Percentiles rank a stretch among this genome's conserved stretches.
phyloP scores from a whole-genome alignment of 2,113 vertebrate species.

The Neodon shergylaensis region DNA sequence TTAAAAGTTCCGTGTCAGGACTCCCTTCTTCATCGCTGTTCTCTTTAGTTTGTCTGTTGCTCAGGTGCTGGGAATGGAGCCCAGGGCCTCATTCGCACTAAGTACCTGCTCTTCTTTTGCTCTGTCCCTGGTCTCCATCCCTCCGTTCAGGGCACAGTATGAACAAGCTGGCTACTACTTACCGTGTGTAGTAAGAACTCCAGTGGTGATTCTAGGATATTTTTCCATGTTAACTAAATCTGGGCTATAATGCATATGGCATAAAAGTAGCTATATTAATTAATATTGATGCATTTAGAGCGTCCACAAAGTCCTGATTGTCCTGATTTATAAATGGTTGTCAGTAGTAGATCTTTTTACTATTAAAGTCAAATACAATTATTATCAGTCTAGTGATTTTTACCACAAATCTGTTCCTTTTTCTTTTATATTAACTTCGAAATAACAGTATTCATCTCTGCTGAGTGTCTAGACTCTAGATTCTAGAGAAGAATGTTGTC shows the following conservation, averaged over 20 bases:
- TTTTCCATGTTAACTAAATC: background rate
- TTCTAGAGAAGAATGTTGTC: background rate
- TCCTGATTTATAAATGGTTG: background rate
- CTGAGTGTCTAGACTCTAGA: background rate
- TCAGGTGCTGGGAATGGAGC: background rate
- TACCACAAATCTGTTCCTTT: background rate
- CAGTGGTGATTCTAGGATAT: background rate
- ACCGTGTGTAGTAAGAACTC: background rate
- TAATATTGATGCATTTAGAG: background rate
- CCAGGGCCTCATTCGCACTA: too few species aligned
- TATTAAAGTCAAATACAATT: background rate
- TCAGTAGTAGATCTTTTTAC: background rate
- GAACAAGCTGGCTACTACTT: background rate
- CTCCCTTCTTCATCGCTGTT: background rate
- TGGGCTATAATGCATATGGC: background rate
- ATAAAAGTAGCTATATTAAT: background rate
- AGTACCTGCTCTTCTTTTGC: background rate
- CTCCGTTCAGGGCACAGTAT: background rate
- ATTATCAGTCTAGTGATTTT: background rate
- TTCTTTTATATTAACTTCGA: background rate
- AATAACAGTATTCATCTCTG: constrained; percentile 9
- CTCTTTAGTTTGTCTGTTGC: background rate
- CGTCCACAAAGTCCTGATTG: background rate
- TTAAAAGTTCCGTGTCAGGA: background rate
- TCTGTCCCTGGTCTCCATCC: background rate